phyloP scores from a whole-genome alignment of 2,888 invertebrate species.

The Oscheius sp. region DNA sequence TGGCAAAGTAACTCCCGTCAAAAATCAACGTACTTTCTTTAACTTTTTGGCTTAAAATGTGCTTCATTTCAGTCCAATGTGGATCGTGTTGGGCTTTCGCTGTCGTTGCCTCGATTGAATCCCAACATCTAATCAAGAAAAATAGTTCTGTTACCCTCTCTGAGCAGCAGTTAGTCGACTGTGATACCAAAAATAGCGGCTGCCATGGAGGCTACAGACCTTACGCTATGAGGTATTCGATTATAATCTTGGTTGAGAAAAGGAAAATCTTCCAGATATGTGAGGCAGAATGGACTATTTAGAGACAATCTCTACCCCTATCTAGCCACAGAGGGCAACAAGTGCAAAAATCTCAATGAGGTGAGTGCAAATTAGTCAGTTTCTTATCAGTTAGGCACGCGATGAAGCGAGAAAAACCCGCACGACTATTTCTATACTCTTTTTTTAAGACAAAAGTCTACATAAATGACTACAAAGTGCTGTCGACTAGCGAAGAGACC shows the following conservation, averaged over 20 bases:
- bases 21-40: conserved; percentile 52
- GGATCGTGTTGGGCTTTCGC: conserved; percentile 66
- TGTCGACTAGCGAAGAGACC: conserved; percentile 48
- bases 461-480: conserved; percentile 42
- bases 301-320: conserved; percentile 48
- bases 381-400: not conserved
- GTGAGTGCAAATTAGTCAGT: not conserved
- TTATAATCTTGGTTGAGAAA: not conserved
- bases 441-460: conserved; percentile 38
- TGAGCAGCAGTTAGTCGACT: conserved; percentile 63
- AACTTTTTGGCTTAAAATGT: not conserved
- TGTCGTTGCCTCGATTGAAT: conserved; percentile 55
- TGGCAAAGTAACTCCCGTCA: conserved; percentile 53
- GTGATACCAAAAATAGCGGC: conserved; percentile 54
- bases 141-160: conserved; percentile 49
- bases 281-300: conserved; percentile 48
- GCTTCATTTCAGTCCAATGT: conserved; percentile 38
- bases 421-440: not conserved
- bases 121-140: conserved; percentile 48
- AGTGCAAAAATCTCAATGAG: conserved; percentile 24
- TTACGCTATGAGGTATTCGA: conserved; percentile 52
- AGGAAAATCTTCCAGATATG: conserved; percentile 12
- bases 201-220: conserved; percentile 59
- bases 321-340: conserved; percentile 37
- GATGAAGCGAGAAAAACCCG: not conserved